Percentiles rank a stretch among this genome's conserved stretches.
phyloP scores from a whole-genome alignment of 2,888 invertebrate species.

The Cosmopolites sordidus region DNA sequence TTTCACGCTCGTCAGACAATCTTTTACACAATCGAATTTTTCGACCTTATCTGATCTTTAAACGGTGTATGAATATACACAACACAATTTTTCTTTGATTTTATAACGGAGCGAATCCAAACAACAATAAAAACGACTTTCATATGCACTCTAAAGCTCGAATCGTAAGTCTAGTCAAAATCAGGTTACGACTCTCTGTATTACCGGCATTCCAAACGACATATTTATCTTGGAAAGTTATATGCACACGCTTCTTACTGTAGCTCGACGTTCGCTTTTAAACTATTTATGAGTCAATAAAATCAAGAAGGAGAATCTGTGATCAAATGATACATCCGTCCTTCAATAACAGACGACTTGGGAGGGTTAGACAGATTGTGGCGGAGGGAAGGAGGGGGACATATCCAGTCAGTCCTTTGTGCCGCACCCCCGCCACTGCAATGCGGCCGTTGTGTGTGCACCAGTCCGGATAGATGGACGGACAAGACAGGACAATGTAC shows the following conservation, averaged over 20 bases:
- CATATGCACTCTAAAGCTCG: too few relatives aligned
- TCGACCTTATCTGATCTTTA: too few relatives aligned
- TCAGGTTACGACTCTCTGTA: background rate
- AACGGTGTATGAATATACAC: too few relatives aligned
- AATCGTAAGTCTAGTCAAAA: background rate
- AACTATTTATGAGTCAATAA: slow-evolving; percentile 2
- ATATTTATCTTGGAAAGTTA: background rate
- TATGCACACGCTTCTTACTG: background rate
- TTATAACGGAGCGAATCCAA: too few relatives aligned
- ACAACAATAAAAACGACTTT: too few relatives aligned
- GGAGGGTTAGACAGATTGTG: background rate
- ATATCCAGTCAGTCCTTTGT: too few relatives aligned
- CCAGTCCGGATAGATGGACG: slow-evolving; percentile 38
- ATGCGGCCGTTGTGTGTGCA: slow-evolving; percentile 44
- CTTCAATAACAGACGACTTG: slow-evolving; percentile 21
- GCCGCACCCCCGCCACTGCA: slow-evolving; percentile 21
- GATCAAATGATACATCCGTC: slow-evolving; percentile 6
- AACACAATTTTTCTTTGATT: too few relatives aligned
- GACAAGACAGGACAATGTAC: slow-evolving; percentile 45
- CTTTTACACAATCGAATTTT: too few relatives aligned
- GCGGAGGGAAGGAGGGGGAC: background rate
- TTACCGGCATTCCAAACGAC: background rate
- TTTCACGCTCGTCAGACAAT: too few relatives aligned
- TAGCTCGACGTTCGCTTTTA: background rate
- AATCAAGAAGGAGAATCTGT: slow-evolving; percentile 1